These are phyloP conservation scores for Nymphalis c-album DNA, from an alignment of 2,888 invertebrate species.

Conservation along the genomic window DNA sequence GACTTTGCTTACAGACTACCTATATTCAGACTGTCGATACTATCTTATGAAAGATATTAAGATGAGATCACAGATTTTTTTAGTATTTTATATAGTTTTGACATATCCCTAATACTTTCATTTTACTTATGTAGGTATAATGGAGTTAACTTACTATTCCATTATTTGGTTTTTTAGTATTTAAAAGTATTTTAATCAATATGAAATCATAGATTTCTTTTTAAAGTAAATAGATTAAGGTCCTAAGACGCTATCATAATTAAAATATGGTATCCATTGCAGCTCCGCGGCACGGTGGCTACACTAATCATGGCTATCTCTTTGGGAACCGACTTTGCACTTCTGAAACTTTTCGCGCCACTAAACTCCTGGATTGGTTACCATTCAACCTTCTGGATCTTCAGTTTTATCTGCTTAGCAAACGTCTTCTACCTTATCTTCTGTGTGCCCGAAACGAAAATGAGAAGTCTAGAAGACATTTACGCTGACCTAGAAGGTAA, in stretches of 20 bases:
- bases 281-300: slow-evolving; percentile 74
- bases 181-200: too few relatives aligned
- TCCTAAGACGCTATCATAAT: too few relatives aligned
- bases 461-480: slow-evolving; percentile 94
- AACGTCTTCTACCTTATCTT: slow-evolving; percentile 91
- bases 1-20: too few relatives aligned
- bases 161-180: not conserved
- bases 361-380: slow-evolving; percentile 84
- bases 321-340: slow-evolving; percentile 91
- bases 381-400: slow-evolving; percentile 91
- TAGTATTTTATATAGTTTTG: too few relatives aligned
- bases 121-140: too few relatives aligned
- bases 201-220: too few relatives aligned
- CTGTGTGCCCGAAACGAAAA: slow-evolving; percentile 96
- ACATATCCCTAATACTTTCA: too few relatives aligned
- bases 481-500: slow-evolving; percentile 88
- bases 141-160: too few relatives aligned
- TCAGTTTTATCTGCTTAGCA: slow-evolving; percentile 86
- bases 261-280: slow-evolving; percentile 25
- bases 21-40: too few relatives aligned
- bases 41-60: too few relatives aligned
- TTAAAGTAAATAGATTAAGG: too few relatives aligned
- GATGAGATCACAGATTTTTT: too few relatives aligned
- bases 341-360: slow-evolving; percentile 91
- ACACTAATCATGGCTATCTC: slow-evolving; percentile 81